Percentiles rank a stretch among this genome's conserved stretches.
phyloP scores from a whole-genome alignment of 2,797 vertebrate species.

The Atherinosoma microstoma region DNA sequence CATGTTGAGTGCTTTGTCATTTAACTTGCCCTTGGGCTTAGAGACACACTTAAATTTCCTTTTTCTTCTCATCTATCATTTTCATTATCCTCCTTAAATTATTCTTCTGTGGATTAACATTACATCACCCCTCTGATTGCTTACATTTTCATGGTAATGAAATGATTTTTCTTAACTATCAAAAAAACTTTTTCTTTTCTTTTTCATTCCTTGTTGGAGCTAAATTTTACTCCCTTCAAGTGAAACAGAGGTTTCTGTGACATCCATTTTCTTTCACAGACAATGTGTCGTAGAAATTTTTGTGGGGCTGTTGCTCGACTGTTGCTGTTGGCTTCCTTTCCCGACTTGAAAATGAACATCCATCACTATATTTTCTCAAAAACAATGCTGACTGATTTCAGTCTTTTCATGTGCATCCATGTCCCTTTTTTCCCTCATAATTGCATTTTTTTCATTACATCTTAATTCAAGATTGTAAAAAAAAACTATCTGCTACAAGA shows the following conservation, averaged over 20 bases:
- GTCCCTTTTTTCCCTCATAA: no score
- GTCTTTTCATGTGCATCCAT: not conserved
- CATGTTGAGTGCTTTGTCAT: slow-evolving; percentile 41
- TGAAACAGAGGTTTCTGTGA: slow-evolving; percentile 16
- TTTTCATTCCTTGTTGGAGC: slow-evolving; percentile 25
- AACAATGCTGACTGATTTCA: not conserved
- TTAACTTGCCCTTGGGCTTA: slow-evolving; percentile 49
- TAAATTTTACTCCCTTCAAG: slow-evolving; percentile 21
- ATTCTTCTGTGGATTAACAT: slow-evolving; percentile 52
- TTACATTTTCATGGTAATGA: slow-evolving; percentile 34
- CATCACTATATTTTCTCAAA: not conserved
- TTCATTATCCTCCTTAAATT: slow-evolving; percentile 52
- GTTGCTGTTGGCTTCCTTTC: slow-evolving; percentile 7
- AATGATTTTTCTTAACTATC: slow-evolving; percentile 22
- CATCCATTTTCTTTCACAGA: slow-evolving; percentile 11
- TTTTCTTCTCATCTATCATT: slow-evolving; percentile 21
- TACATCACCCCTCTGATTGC: slow-evolving; percentile 51
- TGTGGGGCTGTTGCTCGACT: not conserved
- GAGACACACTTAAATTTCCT: slow-evolving; percentile 30
- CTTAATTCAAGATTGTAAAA: not conserved
- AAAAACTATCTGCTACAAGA: not conserved
- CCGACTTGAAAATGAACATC: slow-evolving; percentile 11
- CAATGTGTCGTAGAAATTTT: slow-evolving; percentile 25
- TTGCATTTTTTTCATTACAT: not conserved
- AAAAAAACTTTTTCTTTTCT: slow-evolving; percentile 3